Conservation (phyloP, 2,797 vertebrate genomes). For the Ceryle rudis region DNA sequence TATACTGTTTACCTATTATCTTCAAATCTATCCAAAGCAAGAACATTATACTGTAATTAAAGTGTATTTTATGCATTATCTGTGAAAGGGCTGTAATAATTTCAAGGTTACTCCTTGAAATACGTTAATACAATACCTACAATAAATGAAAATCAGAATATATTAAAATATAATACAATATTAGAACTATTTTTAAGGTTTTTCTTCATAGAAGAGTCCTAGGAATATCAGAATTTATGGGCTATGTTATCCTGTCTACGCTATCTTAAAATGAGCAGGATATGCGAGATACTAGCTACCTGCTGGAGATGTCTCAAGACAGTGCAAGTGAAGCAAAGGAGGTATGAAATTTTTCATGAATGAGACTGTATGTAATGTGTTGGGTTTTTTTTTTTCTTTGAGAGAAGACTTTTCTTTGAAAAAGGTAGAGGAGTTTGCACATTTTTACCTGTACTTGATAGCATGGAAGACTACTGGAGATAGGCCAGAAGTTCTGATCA, state of each 20-base stretch:
- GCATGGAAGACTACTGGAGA: not conserved
- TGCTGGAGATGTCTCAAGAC: not conserved
- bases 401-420: not conserved
- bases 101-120: slow-evolving; percentile 32
- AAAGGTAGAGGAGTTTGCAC: not conserved
- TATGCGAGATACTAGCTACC: not conserved
- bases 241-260: not conserved
- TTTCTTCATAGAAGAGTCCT: not conserved
- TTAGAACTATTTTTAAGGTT: not conserved
- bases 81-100: slow-evolving; percentile 4
- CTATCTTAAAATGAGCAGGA: not conserved
- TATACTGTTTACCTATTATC: not conserved
- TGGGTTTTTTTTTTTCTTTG: not conserved
- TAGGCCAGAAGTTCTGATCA: not conserved
- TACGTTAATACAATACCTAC: not conserved
- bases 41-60: slow-evolving; percentile 50
- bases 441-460: not conserved
- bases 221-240: not conserved
- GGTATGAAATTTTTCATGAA: not conserved
- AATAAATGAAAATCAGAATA: not conserved
- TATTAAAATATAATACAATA: not conserved
- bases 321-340: not conserved
- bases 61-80: slow-evolving; percentile 15
- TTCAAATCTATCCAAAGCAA: slow-evolving; percentile 11
- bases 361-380: not conserved